A percentile compares a stretch with the other conserved stretches of the same genome.
Conservation (phyloP, 1,140 invertebrate species). For the Anthonomus grandis region DNA sequence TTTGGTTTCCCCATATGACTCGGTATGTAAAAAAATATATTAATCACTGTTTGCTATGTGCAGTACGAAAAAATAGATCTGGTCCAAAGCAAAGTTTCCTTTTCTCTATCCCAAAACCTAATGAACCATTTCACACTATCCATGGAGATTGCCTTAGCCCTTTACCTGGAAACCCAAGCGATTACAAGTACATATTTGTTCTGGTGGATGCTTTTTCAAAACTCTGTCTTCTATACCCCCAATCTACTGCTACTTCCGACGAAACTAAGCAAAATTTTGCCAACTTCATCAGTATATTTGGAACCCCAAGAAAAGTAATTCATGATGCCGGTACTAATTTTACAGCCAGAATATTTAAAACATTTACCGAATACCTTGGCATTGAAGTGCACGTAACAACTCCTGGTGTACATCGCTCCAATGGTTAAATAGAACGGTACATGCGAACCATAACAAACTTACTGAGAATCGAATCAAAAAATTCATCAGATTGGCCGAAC, state of each 20-base stretch:
- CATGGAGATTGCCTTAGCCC: conserved; percentile 6
- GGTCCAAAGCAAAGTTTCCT: conserved; percentile 3
- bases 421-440: conserved; percentile 9
- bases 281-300: conserved; percentile 3
- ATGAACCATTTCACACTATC: conserved; percentile 10
- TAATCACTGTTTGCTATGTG: conserved; percentile 36
- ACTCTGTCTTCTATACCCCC: not conserved
- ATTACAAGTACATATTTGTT: not conserved
- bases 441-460: conserved; percentile 11
- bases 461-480: too few species aligned
- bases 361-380: not conserved
- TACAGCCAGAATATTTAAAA: conserved; percentile 1
- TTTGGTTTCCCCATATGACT: conserved; percentile 41
- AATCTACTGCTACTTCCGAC: not conserved
- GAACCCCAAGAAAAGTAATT: conserved; percentile 2
- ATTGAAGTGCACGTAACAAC: conserved; percentile 9
- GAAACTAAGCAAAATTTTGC: not conserved
- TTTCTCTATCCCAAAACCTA: conserved; percentile 13
- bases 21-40: conserved; percentile 38
- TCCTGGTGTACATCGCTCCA: not conserved
- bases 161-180: not conserved
- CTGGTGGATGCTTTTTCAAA: conserved; percentile 7
- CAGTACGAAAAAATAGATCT: conserved; percentile 28
- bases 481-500: too few species aligned
- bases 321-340: conserved; percentile 7